Percentiles rank a stretch among this genome's conserved stretches.
phyloP scores from a whole-genome alignment of 2,113 vertebrate genomes.

The Pungitius pungitius region DNA sequence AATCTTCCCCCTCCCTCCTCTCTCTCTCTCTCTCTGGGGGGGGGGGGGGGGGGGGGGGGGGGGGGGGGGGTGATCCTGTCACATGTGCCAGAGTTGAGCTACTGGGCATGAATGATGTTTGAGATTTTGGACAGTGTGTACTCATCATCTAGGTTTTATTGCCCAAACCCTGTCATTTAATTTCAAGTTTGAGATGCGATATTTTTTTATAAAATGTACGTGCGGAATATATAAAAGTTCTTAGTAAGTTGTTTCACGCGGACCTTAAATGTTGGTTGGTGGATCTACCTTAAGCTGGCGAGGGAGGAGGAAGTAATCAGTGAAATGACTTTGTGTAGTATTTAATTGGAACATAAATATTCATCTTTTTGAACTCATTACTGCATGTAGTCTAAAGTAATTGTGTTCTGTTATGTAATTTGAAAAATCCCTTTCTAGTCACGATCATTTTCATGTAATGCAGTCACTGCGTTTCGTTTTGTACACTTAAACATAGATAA shows the following conservation, averaged over 20 bases:
- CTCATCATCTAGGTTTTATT: constrained; percentile 63
- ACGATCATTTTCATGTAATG: not conserved
- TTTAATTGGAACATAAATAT: constrained; percentile 51
- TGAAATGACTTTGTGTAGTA: constrained; percentile 38
- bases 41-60: constrained; percentile 16
- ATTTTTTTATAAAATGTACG: constrained; percentile 36
- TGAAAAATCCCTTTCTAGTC: not conserved
- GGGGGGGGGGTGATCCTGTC: constrained; percentile 34
- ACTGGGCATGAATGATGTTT: constrained; percentile 55
- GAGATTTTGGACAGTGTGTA: constrained; percentile 57
- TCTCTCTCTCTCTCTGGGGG: not conserved
- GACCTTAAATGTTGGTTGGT: constrained; percentile 29
- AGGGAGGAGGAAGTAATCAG: constrained; percentile 33
- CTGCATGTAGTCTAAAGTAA: constrained; percentile 6
- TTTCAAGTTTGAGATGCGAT: constrained; percentile 39
- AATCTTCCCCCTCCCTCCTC: not conserved
- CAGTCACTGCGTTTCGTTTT: not conserved
- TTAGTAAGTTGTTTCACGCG: constrained; percentile 37
- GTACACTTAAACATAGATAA: not conserved
- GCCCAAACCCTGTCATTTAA: constrained; percentile 34
- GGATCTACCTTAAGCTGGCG: constrained; percentile 4
- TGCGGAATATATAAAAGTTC: constrained; percentile 15
- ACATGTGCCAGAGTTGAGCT: constrained; percentile 47
- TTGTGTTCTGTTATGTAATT: not conserved
- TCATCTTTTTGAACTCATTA: constrained; percentile 20